Conservation (phyloP, 2,113 vertebrate genomes). For the Psephotus haematonotus region DNA sequence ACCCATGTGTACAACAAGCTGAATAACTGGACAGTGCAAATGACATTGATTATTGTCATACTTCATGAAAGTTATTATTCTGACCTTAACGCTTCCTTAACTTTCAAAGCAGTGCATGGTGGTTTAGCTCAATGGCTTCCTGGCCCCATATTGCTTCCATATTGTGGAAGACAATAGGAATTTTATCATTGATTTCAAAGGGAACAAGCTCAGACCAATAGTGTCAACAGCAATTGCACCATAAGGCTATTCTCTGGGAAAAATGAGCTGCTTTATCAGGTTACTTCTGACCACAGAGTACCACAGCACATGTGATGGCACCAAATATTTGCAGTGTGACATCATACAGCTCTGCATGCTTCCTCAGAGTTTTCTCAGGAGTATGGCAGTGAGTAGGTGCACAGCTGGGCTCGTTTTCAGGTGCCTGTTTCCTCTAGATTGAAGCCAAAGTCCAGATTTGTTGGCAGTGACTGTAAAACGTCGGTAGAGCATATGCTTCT, state of each 20-base stretch:
- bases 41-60: conserved; percentile 27
- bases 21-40: conserved; percentile 2
- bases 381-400: background rate
- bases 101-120: background rate
- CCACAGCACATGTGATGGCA: background rate
- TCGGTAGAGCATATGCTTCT: background rate
- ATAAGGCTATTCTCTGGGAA: background rate
- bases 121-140: background rate
- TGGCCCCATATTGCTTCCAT: background rate
- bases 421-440: background rate
- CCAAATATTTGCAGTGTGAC: background rate
- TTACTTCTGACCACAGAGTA: background rate
- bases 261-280: background rate
- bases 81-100: background rate
- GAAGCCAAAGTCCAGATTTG: conserved; percentile 54
- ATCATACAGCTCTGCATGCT: background rate
- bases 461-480: background rate
- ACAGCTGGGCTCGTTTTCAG: background rate
- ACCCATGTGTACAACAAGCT: background rate
- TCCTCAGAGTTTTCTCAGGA: background rate
- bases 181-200: background rate
- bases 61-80: conserved; percentile 32
- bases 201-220: background rate
- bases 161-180: background rate
- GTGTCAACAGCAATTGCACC: background rate